A percentile compares a stretch with the other conserved stretches of the same genome.
Conservation (phyloP, 2,888 invertebrate species). For the Matsumyia berberina region DNA sequence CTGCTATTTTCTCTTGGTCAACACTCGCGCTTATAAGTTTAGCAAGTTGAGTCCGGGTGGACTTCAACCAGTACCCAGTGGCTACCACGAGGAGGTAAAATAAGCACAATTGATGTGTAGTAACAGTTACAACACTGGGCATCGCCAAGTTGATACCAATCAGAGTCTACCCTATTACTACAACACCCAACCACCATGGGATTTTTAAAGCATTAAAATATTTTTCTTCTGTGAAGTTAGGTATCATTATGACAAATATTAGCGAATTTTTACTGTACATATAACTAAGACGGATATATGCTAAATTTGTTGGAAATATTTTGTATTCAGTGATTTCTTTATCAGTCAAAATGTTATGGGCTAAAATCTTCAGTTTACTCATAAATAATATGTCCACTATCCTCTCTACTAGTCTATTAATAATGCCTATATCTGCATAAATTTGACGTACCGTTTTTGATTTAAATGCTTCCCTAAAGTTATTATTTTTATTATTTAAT, state of each 20-base stretch:
- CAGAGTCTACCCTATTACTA: too few species aligned
- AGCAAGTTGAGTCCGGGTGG: too few species aligned
- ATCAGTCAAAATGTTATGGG: neutral
- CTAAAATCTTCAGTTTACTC: neutral
- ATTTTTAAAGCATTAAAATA: neutral
- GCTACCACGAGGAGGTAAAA: too few species aligned
- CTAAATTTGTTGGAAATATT: neutral
- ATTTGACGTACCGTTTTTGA: neutral
- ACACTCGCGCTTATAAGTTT: too few species aligned
- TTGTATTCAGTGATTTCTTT: neutral
- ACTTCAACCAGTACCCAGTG: too few species aligned
- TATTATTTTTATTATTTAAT: neutral
- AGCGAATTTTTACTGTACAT: neutral
- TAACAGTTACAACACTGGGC: too few species aligned
- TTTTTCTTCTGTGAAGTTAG: slow-evolving; percentile 1
- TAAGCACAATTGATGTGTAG: too few species aligned
- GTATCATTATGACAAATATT: slow-evolving; percentile 1
- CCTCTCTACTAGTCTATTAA: neutral
- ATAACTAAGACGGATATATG: neutral
- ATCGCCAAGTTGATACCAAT: too few species aligned
- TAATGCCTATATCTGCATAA: neutral
- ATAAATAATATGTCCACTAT: neutral
- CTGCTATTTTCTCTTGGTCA: too few species aligned
- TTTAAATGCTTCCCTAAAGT: neutral
- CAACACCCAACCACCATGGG: too few species aligned